Evolutionary conservation across 2,797 vertebrate species (phyloP), one percentile per base, ranked within the genome.

Genomic region (Coregonus suidteri): DNA sequence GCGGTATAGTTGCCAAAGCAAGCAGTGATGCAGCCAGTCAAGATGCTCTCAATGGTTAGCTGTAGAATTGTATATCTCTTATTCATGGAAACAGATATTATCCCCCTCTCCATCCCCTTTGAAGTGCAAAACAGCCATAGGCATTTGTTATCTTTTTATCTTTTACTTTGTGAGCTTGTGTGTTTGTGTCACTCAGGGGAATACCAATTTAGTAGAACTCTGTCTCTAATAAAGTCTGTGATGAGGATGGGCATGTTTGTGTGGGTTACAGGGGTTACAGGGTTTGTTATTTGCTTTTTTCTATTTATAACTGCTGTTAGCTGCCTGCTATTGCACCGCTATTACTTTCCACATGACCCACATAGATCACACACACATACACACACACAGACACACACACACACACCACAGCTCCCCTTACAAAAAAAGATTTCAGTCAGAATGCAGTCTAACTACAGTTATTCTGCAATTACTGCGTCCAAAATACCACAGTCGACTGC

Each of bases 331-430:
- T 86, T 82, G 81, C 79, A 66, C 71, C 2, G 79, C 87, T 90
- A 85, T 93, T 86, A 80, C 87, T 90, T 93, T 92, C 86, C 91
- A 91, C 87, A 81, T 88, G 89, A 87, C 90, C 88, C 83, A 91
- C 82, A 91, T 90, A 75, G 77, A 84, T 79, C 25, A 47, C 41
- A 47, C 41, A 47, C 9, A 47, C 9, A 47, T 7, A 47, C 41
- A 37, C 37, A 37, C 37, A 47, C 41, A 47, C 41, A 47, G 3
- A 70, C 54, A 74, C 68, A 75, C 81, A 62, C 81, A 62, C 71
- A 56, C 31, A 35, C 41, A 47, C 9, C 41, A 47, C 2, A 0
- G 41, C 41, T 47, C 41, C 41, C 9, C 41, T 47, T 47, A 13
- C 41, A 13, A 47, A 47, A 47, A 41, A 47, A 11, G 9, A 47